Evolutionary conservation across 2,113 vertebrate genomes (phyloP).

Genomic region (Solenodon paradoxus): DNA sequence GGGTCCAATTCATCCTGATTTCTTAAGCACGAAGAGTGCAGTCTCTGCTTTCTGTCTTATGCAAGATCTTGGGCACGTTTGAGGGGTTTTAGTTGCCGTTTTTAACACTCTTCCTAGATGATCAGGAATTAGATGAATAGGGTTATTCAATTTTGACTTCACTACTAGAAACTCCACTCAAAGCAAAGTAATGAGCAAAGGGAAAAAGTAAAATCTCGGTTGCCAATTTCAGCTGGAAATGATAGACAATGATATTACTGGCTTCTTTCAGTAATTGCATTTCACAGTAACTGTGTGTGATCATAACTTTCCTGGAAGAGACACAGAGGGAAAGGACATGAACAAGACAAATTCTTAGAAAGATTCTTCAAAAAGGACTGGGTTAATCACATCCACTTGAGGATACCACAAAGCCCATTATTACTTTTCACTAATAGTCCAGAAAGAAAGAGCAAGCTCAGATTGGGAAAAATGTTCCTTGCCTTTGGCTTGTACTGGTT

Average conservation of each 20-base stretch:
- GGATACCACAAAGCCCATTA: neutral
- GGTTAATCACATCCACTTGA: neutral
- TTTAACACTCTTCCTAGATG: neutral
- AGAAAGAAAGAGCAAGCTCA: neutral
- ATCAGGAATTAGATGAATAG: neutral
- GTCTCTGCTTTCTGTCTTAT: neutral
- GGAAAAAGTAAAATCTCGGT: neutral
- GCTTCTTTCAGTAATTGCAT: neutral
- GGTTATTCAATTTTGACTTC: neutral
- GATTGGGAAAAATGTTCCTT: neutral
- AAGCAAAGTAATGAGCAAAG: neutral
- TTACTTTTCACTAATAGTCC: neutral
- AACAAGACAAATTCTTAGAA: constrained; percentile 34
- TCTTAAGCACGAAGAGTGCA: neutral
- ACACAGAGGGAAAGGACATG: neutral
- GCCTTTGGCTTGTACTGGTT: neutral
- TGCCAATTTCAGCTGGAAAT: neutral
- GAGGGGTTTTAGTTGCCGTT: neutral
- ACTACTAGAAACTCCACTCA: neutral
- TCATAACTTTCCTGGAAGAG: constrained; percentile 18
- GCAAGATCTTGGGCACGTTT: neutral
- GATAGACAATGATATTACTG: neutral
- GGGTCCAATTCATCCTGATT: neutral
- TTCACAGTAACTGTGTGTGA: neutral
- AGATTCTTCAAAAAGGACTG: neutral